These are phyloP conservation scores for Tachuris rubrigastra DNA, from an alignment of 2,113 vertebrate species.

Conservation along the genomic window DNA sequence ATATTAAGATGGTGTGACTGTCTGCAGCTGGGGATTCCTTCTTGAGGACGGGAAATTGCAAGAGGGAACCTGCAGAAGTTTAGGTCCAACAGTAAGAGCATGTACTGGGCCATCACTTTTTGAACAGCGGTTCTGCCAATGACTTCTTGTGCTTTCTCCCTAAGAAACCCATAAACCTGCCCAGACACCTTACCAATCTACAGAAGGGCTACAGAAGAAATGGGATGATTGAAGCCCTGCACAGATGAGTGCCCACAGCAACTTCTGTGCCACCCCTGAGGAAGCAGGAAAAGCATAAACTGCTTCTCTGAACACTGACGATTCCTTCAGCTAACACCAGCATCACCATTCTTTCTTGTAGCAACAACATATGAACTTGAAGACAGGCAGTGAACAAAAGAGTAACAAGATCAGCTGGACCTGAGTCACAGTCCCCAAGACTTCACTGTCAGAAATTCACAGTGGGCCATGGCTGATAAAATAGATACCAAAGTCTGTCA, in stretches of 20 bases:
- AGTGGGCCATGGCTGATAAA: background rate
- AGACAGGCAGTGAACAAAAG: background rate
- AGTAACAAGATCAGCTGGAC: background rate
- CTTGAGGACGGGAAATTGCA: background rate
- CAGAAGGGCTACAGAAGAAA: background rate
- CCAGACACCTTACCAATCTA: background rate
- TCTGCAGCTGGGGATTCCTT: background rate
- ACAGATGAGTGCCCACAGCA: background rate
- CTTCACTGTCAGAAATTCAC: background rate
- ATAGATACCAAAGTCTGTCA: background rate
- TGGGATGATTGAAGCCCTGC: accelerated
- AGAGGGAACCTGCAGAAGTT: background rate
- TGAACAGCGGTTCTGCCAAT: background rate
- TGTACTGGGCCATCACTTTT: background rate
- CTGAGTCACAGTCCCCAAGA: background rate
- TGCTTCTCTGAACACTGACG: background rate
- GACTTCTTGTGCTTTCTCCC: background rate
- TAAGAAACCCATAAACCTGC: background rate
- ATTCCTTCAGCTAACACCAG: background rate
- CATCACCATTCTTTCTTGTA: background rate
- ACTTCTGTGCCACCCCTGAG: background rate
- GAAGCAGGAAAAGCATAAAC: background rate
- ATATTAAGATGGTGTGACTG: background rate
- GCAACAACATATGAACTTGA: background rate
- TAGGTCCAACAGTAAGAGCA: background rate